phyloP scores from a whole-genome alignment of 2,113 vertebrate genomes.

The Odontesthes bonariensis region DNA sequence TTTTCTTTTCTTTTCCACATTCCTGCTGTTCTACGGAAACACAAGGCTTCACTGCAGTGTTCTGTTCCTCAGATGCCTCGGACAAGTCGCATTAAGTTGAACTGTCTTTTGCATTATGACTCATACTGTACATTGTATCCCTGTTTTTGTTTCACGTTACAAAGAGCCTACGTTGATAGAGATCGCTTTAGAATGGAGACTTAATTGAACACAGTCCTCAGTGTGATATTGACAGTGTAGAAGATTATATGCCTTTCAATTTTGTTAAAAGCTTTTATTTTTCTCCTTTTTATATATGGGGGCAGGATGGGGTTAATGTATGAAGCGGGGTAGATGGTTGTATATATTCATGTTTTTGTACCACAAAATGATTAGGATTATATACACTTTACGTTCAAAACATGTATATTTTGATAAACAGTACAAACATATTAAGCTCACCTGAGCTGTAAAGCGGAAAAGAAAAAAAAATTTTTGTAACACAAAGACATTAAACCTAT shows the following conservation, averaged over 20 bases:
- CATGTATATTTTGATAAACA: constrained; percentile 85
- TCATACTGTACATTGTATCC: constrained; percentile 67
- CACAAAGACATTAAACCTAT: constrained; percentile 82
- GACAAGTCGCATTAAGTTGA: constrained; percentile 40
- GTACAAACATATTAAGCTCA: constrained; percentile 74
- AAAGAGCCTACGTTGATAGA: constrained; percentile 62
- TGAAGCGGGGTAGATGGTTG: constrained; percentile 75
- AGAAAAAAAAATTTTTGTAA: constrained; percentile 76
- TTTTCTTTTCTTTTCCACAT: constrained; percentile 33
- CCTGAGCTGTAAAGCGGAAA: constrained; percentile 66
- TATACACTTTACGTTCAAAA: constrained; percentile 79
- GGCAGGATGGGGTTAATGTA: constrained; percentile 65
- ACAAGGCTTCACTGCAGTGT: constrained; percentile 20
- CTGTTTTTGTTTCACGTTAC: constrained; percentile 55
- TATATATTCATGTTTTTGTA: constrained; percentile 85
- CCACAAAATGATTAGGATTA: constrained; percentile 80
- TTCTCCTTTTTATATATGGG: constrained; percentile 67
- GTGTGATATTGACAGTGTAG: constrained; percentile 69
- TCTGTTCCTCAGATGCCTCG: constrained; percentile 43
- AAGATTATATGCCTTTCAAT: constrained; percentile 59
- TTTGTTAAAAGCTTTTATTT: constrained; percentile 75
- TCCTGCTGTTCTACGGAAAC: constrained; percentile 30
- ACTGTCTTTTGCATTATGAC: constrained; percentile 41
- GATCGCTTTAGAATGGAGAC: constrained; percentile 62
- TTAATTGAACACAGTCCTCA: constrained; percentile 62